Evolutionary conservation across 2,113 vertebrate genomes (phyloP).

Genomic region (Eulemur rufifrons): DNA sequence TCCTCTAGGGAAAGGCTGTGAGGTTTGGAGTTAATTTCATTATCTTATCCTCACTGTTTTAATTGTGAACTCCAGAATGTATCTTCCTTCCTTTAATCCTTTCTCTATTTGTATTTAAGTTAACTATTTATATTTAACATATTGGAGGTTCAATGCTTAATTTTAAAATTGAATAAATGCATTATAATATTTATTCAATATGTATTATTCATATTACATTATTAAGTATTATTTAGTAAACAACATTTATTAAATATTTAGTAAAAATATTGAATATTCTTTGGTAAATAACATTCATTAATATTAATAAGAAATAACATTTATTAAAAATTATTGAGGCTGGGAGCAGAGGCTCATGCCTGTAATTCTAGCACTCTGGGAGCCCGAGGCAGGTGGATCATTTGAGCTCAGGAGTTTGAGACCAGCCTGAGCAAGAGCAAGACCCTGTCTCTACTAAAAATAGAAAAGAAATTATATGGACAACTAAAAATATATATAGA

Average conservation of each 20-base stretch:
- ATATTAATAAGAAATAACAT: background rate
- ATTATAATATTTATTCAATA: background rate
- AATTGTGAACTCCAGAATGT: background rate
- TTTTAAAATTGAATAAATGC: background rate
- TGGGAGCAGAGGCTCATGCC: too few species aligned
- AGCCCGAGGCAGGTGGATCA: too few species aligned
- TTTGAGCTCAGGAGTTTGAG: too few species aligned
- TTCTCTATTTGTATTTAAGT: constrained; percentile 3
- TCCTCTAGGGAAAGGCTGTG: background rate
- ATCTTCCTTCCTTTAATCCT: background rate
- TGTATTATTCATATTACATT: background rate
- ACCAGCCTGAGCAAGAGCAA: too few species aligned
- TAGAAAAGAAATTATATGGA: too few species aligned
- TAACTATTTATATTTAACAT: background rate
- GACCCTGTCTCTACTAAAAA: too few species aligned
- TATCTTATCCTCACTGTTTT: background rate
- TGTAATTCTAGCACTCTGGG: too few species aligned
- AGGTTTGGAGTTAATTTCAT: background rate
- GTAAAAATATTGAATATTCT: background rate
- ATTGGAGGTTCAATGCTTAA: background rate
- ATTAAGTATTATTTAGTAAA: background rate
- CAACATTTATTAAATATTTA: background rate
- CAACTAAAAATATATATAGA: too few species aligned
- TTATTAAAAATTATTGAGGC: background rate
- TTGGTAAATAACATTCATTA: background rate